These are phyloP conservation scores for Chunga burmeisteri DNA, from an alignment of 2,113 vertebrate species.

Conservation along the genomic window DNA sequence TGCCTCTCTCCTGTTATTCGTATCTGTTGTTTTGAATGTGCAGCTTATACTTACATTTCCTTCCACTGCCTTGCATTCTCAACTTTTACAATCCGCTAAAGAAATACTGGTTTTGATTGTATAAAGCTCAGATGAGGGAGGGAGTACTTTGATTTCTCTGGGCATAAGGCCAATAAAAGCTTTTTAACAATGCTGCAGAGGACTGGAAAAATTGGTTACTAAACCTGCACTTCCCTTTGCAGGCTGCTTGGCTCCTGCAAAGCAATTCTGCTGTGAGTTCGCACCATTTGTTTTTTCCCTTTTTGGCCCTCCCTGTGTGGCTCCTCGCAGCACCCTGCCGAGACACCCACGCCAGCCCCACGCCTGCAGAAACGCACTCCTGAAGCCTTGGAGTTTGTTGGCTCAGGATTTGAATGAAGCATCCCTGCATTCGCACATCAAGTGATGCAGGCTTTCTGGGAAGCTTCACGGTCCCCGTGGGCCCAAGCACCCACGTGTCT, in stretches of 20 bases:
- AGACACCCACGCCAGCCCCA: not conserved
- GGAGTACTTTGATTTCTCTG: constrained; percentile 31
- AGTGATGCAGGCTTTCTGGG: fast-evolving
- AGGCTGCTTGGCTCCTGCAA: not conserved
- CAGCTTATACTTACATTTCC: not conserved
- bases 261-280: not conserved
- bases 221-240: constrained; percentile 33
- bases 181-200: constrained; percentile 53
- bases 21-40: not conserved
- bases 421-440: not conserved
- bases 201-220: constrained; percentile 33
- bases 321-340: not conserved
- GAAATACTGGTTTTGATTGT: constrained; percentile 13
- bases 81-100: constrained; percentile 22
- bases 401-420: not conserved
- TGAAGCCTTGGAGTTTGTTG: fast-evolving
- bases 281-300: not conserved
- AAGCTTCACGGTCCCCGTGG: fast-evolving
- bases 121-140: constrained; percentile 8
- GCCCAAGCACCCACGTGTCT: fast-evolving
- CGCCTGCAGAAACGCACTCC: fast-evolving
- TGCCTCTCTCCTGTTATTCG: not conserved
- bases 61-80: not conserved
- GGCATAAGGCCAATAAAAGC: constrained; percentile 49
- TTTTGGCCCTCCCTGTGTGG: not conserved